These are phyloP conservation scores for Aplochiton taeniatus DNA, from an alignment of 2,797 vertebrate genomes.

Conservation along the genomic window DNA sequence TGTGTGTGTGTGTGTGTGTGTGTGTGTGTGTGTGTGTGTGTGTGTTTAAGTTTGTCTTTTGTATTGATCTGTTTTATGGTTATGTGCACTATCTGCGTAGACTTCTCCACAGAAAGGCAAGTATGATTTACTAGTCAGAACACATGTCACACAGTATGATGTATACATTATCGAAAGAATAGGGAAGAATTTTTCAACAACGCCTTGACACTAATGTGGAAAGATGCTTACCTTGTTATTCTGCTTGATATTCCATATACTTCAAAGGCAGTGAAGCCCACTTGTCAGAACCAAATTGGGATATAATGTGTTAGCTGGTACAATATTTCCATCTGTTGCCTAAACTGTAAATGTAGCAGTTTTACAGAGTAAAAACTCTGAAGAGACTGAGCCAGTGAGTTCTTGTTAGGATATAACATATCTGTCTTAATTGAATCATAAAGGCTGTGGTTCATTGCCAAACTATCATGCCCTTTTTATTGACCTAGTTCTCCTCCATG, in stretches of 20 bases:
- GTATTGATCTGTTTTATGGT: too few species aligned
- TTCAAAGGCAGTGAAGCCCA: background rate
- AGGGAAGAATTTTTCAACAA: background rate
- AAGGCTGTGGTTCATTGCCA: background rate
- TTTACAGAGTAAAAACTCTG: background rate
- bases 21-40: background rate
- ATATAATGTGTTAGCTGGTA: background rate
- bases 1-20: slow-evolving; percentile 3
- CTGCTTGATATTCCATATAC: background rate
- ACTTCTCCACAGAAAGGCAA: too few species aligned
- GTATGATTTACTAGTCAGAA: slow-evolving; percentile 67
- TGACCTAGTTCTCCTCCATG: slow-evolving; percentile 4
- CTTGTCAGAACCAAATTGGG: background rate
- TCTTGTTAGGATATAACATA: background rate
- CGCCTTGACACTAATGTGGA: background rate
- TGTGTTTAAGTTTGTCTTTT: background rate
- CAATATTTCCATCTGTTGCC: too few species aligned
- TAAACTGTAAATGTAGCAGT: too few species aligned
- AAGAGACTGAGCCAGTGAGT: background rate
- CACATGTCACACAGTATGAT: slow-evolving; percentile 53
- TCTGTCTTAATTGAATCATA: background rate
- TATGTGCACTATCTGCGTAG: too few species aligned
- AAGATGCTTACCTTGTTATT: background rate
- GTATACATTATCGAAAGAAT: slow-evolving; percentile 45
- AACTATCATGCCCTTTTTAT: background rate